These are phyloP conservation scores for Sebastes kiyomatsui DNA, from an alignment of 2,797 vertebrate genomes.

Conservation along the genomic window DNA sequence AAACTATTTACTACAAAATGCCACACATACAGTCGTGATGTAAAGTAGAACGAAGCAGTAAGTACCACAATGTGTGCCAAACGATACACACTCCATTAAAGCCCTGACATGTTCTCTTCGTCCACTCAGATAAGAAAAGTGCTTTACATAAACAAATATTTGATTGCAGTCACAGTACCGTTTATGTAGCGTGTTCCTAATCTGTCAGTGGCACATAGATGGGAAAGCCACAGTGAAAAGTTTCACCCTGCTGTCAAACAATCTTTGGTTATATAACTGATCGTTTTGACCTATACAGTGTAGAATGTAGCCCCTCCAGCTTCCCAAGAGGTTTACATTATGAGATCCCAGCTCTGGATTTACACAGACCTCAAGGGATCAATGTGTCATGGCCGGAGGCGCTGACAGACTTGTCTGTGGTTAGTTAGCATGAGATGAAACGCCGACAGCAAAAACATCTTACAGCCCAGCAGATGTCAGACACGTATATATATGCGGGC, in stretches of 20 bases:
- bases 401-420: slow-evolving; percentile 14
- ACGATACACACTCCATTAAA: not conserved
- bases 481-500: not conserved
- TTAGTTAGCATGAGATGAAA: slow-evolving; percentile 23
- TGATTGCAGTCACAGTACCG: not conserved
- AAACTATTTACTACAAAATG: not conserved
- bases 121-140: not conserved
- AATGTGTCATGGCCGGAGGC: slow-evolving; percentile 13
- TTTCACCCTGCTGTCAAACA: slow-evolving; percentile 21
- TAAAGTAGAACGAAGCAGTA: not conserved
- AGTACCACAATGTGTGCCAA: not conserved
- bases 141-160: slow-evolving; percentile 41
- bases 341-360: slow-evolving; percentile 36
- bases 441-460: not conserved
- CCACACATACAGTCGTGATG: not conserved
- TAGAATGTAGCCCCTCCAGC: slow-evolving; percentile 14
- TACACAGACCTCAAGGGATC: slow-evolving; percentile 33
- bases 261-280: slow-evolving; percentile 45
- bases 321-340: slow-evolving; percentile 40
- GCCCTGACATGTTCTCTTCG: not conserved
- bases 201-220: not conserved
- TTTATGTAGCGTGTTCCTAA: not conserved
- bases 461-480: not conserved
- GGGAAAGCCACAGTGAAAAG: not conserved
- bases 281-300: slow-evolving; percentile 23